phyloP scores from a whole-genome alignment of 2,888 invertebrate species.

The Apamea anceps region DNA sequence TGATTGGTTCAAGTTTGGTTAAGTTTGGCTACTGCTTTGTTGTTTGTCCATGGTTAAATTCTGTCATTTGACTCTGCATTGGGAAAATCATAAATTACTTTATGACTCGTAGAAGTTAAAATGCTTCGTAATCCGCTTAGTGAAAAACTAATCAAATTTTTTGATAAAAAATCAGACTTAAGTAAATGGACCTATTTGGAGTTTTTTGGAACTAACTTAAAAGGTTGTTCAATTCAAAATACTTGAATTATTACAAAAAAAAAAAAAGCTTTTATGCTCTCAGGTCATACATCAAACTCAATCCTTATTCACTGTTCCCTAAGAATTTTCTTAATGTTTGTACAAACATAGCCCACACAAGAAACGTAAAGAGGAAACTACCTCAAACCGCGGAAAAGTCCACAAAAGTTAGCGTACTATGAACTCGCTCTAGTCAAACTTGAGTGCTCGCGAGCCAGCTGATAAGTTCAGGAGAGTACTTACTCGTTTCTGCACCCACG shows the following conservation, averaged over 20 bases:
- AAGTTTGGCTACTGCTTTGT: too few species aligned
- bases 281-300: not conserved
- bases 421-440: conserved; percentile 14
- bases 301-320: not conserved
- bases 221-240: not conserved
- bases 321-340: not conserved
- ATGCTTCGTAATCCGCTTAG: not conserved
- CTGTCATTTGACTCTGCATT: not conserved
- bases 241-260: not conserved
- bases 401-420: conserved; percentile 13
- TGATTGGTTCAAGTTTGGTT: not conserved
- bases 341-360: conserved; percentile 2
- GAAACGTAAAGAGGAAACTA: not conserved
- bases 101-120: conserved; percentile 4
- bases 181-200: not conserved
- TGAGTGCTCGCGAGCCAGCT: conserved; percentile 18
- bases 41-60: not conserved
- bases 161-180: not conserved
- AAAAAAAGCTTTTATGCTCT: not conserved
- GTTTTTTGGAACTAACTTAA: not conserved
- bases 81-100: not conserved
- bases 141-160: not conserved
- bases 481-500: conserved; percentile 9
- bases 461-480: conserved; percentile 23
- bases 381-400: conserved; percentile 6